A percentile compares a stretch with the other conserved stretches of the same genome.
Evolutionary conservation across 2,888 invertebrate genomes (phyloP).

Genomic region (Papilio demoleus): DNA sequence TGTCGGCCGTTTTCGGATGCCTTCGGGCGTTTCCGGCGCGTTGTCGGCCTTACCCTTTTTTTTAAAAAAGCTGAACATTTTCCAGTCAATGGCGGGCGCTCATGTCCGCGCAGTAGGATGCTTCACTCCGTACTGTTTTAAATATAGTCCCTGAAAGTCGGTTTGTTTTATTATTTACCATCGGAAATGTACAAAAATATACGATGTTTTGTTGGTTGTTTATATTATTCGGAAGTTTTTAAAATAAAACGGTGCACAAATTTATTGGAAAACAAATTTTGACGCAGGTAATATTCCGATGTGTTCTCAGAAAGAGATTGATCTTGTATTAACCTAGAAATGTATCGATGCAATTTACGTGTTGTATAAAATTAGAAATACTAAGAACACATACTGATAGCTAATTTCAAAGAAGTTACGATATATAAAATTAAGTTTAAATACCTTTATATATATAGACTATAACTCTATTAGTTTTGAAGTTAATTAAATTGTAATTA

Average conservation of each 20-base stretch:
- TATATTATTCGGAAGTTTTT: slow-evolving; percentile 4
- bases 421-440: not conserved
- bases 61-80: slow-evolving; percentile 81
- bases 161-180: slow-evolving; percentile 27
- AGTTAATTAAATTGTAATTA: no score
- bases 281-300: not conserved
- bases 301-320: slow-evolving; percentile 11
- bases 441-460: not conserved
- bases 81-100: slow-evolving; percentile 55
- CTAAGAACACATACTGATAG: not conserved
- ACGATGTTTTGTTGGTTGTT: slow-evolving; percentile 43
- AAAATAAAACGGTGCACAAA: slow-evolving; percentile 2
- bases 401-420: not conserved
- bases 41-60: slow-evolving; percentile 73
- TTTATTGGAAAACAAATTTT: slow-evolving; percentile 1
- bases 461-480: no score
- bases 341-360: slow-evolving; percentile 19
- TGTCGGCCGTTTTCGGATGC: slow-evolving; percentile 59
- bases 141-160: slow-evolving; percentile 44
- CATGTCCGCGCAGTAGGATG: slow-evolving; percentile 64
- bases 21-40: slow-evolving; percentile 53
- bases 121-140: slow-evolving; percentile 56
- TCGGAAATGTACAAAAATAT: slow-evolving; percentile 14
- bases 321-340: slow-evolving; percentile 1
- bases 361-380: slow-evolving; percentile 10